These are phyloP conservation scores for Furcula furcula DNA, from an alignment of 2,888 invertebrate genomes.

Conservation along the genomic window DNA sequence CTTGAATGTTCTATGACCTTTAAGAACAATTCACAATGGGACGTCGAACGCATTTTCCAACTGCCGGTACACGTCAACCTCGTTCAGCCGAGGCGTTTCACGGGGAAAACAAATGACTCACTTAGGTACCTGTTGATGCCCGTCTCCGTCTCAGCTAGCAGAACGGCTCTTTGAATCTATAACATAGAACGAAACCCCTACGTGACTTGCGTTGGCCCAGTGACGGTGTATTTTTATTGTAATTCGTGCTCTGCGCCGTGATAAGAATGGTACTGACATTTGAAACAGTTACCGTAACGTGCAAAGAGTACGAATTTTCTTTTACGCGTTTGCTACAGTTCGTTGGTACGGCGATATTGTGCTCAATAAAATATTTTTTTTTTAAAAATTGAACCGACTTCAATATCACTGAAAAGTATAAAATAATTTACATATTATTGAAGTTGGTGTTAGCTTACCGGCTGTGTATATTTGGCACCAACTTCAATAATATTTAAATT, in stretches of 20 bases:
- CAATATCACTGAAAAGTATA: no score
- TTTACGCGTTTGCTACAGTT: no score
- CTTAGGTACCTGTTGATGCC: conserved; percentile 74
- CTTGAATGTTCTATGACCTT: not conserved
- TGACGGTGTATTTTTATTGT: conserved; percentile 54
- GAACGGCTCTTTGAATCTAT: conserved; percentile 47
- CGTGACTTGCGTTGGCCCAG: conserved; percentile 52
- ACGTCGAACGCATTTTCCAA: conserved; percentile 38
- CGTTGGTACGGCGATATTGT: no score
- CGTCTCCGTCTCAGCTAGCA: conserved; percentile 38
- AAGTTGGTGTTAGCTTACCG: no score
- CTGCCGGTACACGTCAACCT: conserved; percentile 46
- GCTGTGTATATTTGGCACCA: no score
- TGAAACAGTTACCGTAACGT: conserved; percentile 27
- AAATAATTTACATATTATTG: no score
- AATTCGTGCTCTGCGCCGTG: conserved; percentile 32
- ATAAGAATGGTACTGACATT: conserved; percentile 40
- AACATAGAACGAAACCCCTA: conserved; percentile 38
- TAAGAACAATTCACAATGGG: not conserved
- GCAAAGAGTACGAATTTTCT: conserved; percentile 21
- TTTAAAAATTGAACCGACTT: no score
- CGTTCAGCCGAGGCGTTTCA: conserved; percentile 56
- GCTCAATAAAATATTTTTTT: no score
- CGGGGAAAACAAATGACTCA: conserved; percentile 66
- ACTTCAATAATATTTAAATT: no score